phyloP scores from a whole-genome alignment of 2,797 vertebrate genomes.

The Eulemur coronatus region DNA sequence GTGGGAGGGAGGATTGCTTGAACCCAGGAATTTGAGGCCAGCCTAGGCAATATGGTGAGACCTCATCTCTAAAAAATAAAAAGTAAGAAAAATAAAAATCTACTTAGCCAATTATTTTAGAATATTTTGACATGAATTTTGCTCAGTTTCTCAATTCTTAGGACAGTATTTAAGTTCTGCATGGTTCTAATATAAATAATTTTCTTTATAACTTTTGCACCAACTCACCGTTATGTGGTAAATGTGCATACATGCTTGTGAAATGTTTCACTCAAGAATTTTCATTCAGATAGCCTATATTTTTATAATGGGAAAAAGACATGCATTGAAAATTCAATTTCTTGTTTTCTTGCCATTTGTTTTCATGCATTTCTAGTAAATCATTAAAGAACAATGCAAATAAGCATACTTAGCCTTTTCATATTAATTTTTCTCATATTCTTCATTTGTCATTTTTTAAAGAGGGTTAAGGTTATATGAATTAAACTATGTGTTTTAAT shows the following conservation, averaged over 20 bases:
- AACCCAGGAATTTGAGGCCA: neutral
- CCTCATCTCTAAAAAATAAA: neutral
- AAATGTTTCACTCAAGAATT: neutral
- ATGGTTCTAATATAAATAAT: neutral
- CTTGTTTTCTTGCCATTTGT: conserved; percentile 16
- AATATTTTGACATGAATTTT: conserved; percentile 44
- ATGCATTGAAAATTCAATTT: neutral
- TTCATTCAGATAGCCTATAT: neutral
- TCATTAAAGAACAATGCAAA: neutral
- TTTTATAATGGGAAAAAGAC: conserved; percentile 21
- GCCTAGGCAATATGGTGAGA: neutral
- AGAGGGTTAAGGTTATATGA: neutral
- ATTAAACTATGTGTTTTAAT: neutral
- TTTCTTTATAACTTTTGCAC: neutral
- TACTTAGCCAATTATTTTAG: neutral
- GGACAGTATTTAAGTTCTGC: neutral
- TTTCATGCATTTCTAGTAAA: conserved; percentile 43
- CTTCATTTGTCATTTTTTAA: neutral
- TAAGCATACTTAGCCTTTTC: neutral
- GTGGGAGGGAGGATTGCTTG: neutral
- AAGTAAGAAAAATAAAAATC: neutral
- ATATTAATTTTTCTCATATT: conserved; percentile 7
- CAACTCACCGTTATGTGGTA: neutral
- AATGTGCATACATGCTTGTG: neutral
- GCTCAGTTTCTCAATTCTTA: conserved; percentile 29